phyloP scores from a whole-genome alignment of 2,797 vertebrate species.

The Trichosurus vulpecula region DNA sequence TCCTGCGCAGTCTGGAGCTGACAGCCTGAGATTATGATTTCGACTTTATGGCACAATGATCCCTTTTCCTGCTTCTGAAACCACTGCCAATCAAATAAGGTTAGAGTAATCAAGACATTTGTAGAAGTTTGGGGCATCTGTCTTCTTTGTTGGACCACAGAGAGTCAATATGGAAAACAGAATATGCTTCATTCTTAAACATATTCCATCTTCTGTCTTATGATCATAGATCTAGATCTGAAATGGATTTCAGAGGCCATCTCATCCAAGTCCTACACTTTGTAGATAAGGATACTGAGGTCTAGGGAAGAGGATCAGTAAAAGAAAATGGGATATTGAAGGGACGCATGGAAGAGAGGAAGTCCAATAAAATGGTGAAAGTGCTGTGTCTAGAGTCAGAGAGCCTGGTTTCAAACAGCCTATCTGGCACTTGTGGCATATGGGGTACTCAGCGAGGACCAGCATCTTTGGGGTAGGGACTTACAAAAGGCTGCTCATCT shows the following conservation, averaged over 20 bases:
- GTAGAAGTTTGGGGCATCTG: too few species aligned
- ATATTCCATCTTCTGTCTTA: not conserved
- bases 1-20: constrained; percentile 1
- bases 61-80: not conserved
- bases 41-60: not conserved
- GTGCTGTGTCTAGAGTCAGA: not conserved
- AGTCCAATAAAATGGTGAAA: not conserved
- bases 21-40: not conserved
- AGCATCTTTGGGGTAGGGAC: not conserved
- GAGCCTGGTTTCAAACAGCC: not conserved
- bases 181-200: not conserved
- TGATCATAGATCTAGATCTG: not conserved
- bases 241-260: not conserved
- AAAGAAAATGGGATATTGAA: fast-evolving
- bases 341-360: not conserved
- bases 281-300: not conserved
- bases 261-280: not conserved
- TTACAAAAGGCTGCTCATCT: not conserved
- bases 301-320: fast-evolving
- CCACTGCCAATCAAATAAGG: not conserved
- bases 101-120: not conserved
- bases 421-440: not conserved
- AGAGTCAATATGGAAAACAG: not conserved
- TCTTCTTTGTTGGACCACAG: not conserved
- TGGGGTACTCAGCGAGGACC: not conserved